These are phyloP conservation scores for Drosophila trichaetosa DNA, from an alignment of 2,888 invertebrate species.

Conservation along the genomic window DNA sequence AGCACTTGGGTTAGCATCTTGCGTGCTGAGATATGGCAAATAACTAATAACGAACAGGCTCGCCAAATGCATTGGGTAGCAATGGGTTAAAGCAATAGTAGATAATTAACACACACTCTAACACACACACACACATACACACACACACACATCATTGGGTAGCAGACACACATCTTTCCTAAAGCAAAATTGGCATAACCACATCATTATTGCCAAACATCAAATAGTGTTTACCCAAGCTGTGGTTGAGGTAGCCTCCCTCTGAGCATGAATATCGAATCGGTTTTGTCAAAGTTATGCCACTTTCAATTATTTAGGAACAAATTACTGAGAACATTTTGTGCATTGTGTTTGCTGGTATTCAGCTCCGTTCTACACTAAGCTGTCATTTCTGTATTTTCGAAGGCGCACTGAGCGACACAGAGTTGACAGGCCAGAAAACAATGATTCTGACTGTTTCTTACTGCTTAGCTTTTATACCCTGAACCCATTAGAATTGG, in stretches of 20 bases:
- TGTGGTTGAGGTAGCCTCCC: not conserved
- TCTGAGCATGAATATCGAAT: not conserved
- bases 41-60: not conserved
- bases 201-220: slow-evolving; percentile 1
- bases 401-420: slow-evolving; percentile 10
- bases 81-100: not conserved
- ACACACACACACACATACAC: not conserved
- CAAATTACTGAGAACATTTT: not conserved
- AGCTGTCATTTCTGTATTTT: not conserved
- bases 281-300: not conserved
- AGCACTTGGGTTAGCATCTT: not conserved
- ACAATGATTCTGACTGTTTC: slow-evolving; percentile 3
- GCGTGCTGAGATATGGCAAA: not conserved
- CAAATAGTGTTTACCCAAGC: not conserved
- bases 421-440: slow-evolving; percentile 23
- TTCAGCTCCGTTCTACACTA: not conserved
- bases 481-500: not conserved
- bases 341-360: not conserved
- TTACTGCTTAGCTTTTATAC: not conserved
- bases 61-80: not conserved
- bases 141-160: not conserved
- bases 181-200: not conserved
- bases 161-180: not conserved
- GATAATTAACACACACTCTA: not conserved
- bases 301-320: not conserved